These are phyloP conservation scores for Microplitis mediator DNA, from an alignment of 1,140 invertebrate genomes.

Conservation along the genomic window DNA sequence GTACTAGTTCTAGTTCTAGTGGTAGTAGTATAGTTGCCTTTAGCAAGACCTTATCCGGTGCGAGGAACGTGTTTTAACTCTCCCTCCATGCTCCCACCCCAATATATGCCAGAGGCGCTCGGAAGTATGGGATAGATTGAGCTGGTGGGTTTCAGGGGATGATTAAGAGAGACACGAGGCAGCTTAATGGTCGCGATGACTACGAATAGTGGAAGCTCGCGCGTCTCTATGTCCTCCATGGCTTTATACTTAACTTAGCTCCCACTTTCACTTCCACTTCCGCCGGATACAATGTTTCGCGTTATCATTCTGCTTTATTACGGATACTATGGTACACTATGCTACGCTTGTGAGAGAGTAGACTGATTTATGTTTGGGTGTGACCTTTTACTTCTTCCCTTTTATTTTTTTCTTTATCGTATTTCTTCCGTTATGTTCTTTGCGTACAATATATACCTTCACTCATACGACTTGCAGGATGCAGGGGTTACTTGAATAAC, in stretches of 20 bases:
- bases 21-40: slow-evolving; percentile 4
- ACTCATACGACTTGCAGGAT: not conserved
- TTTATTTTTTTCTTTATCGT: slow-evolving; percentile 24
- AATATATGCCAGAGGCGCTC: slow-evolving; percentile 7
- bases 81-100: not conserved
- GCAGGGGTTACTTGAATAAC: not conserved
- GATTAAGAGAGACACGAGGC: not conserved
- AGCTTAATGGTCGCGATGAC: slow-evolving; percentile 1
- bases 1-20: too few relatives aligned
- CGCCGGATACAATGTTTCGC: slow-evolving; percentile 45
- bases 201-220: slow-evolving; percentile 23
- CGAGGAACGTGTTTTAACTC: slow-evolving; percentile 49
- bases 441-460: not conserved
- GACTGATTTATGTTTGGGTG: slow-evolving; percentile 15
- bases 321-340: slow-evolving; percentile 35
- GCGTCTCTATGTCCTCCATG: slow-evolving; percentile 18
- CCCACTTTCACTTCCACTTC: slow-evolving; percentile 29
- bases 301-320: slow-evolving; percentile 57
- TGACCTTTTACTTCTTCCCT: slow-evolving; percentile 10
- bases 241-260: too few relatives aligned
- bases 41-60: slow-evolving; percentile 52
- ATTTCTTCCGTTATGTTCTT: slow-evolving; percentile 21
- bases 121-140: not conserved
- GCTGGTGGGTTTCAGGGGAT: not conserved
- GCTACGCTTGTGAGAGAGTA: not conserved